Base-by-base conservation (phyloP, 2,113 vertebrate species). In the Passerina amoena region DNA sequence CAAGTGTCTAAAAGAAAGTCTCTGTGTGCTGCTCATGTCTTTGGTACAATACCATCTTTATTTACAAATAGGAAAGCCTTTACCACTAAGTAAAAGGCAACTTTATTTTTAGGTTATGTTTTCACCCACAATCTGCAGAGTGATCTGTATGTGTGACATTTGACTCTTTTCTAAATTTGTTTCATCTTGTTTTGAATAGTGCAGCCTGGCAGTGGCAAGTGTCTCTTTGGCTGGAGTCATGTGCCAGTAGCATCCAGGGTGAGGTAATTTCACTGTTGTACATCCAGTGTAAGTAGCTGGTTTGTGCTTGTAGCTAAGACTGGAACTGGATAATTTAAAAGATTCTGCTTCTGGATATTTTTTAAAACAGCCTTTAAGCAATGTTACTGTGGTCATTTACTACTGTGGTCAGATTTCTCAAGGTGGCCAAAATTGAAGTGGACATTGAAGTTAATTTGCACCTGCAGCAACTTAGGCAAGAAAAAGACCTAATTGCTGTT, bases 81-180 rank as follows among this genome's bases (percentile, higher is more conserved):
- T 19, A n/a, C 81, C n/a, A 20, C 72, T 35, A 28, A 89, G 57
- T 82, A 63, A 90, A 93, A 87, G 73, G 24, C 40, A 53, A 47
- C 65, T 95, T 94, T 95, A 95, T 96, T 95, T 95, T 94, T 91
- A 92, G 86, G 27, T 56, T 87, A 18, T 91, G 70, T 89, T 92
- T 92, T 94, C 81, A 60, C 40, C 35, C 64, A 37, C 81, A 79
- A 6, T 89, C 80, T 84, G 65, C 57, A 66, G 80, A 51, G 63
- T 30, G 83, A 84, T 89, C 78, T 70, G 37, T 64, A 18, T 68
- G 31, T 37, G 53, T 61, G 44, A 45, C 72, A 30, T 83, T 92
- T 83, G 65, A 89, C 90, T 92, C 61, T 92, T 88, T 84, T 72
- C 92, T 91, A 72, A 85, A 69, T 73, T 60, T 65, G 28, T 82